phyloP scores from a whole-genome alignment of 2,113 vertebrate species.

The Anthoscopus minutus region DNA sequence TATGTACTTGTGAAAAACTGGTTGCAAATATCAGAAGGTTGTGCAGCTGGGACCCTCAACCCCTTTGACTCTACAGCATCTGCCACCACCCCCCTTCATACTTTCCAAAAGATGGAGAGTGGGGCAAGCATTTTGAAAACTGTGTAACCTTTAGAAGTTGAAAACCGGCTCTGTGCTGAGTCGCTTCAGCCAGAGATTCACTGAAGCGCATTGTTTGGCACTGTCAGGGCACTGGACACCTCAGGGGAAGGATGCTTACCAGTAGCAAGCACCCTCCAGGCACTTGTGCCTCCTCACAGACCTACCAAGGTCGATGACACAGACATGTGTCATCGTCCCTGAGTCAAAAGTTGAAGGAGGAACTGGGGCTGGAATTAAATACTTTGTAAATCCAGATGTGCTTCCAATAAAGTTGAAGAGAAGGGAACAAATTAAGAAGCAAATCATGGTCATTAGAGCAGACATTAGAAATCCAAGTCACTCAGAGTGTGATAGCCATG shows the following conservation, averaged over 20 bases:
- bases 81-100: rapidly evolving
- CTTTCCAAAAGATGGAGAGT: not conserved
- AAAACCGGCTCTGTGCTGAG: rapidly evolving
- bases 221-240: not conserved
- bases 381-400: not conserved
- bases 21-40: not conserved
- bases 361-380: not conserved
- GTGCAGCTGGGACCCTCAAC: not conserved
- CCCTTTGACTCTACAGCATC: not conserved
- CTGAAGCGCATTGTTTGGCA: not conserved
- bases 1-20: not conserved
- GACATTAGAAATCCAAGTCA: not conserved
- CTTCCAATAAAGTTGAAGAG: not conserved
- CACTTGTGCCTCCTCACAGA: not conserved
- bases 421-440: not conserved
- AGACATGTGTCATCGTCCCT: not conserved
- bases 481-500: not conserved
- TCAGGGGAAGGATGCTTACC: not conserved
- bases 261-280: not conserved
- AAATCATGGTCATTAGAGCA: not conserved
- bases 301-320: rapidly evolving
- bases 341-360: not conserved
- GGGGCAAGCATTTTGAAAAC: not conserved
- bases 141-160: not conserved
- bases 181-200: not conserved